Base-by-base conservation (phyloP, 2,888 invertebrate genomes). In the Machimus rusticus region DNA sequence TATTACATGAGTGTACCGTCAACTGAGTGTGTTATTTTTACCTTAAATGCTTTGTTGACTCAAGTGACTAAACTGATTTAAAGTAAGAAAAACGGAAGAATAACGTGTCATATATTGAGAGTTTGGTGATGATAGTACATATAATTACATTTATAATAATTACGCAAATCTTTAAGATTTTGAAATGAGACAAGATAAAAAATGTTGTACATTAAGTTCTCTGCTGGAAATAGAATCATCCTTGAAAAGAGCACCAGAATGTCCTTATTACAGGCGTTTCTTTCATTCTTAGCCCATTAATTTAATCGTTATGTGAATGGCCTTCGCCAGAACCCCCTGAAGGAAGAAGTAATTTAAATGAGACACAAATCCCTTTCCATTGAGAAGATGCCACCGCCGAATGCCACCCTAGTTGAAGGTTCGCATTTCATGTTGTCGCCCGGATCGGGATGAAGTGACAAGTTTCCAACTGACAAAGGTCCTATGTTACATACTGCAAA, bases 331-430 rank as follows among this genome's bases (percentile, higher is more conserved):
- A 34, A 76, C 23, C 34, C 37, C 34, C 23, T 37, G 12, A 76
- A 76, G 34, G 37, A 66, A 57, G 31, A 57, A 57, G 34, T 57
- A 57, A 34, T 82, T 39, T 37, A 57, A 57, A 37, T 46, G 46
- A 74, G 74, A 74, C 14, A 85, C 39, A 74, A 85, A 43, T 85
- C 74, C 74, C 85, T 43, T 16, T 28, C 43, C 74, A 85, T 74
- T 74, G 74, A 74, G n/a, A 43, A 19, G 28, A 66, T 66, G 43
- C 79, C 46, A 79, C 39, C 79, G 74, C 34, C 19, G 9, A 74
- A 74, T 74, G 85, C 85, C 85, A 85, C 85, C 85, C 85, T 85
- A 43, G 74, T 85, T 43, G 74, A 85, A 34, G 66, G 23, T 28
- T 66, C 66, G 66, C 19, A 46, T 74, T 85, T 37, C 31, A 37